phyloP scores from a whole-genome alignment of 2,113 vertebrate genomes.

The Nycticebus coucang region DNA sequence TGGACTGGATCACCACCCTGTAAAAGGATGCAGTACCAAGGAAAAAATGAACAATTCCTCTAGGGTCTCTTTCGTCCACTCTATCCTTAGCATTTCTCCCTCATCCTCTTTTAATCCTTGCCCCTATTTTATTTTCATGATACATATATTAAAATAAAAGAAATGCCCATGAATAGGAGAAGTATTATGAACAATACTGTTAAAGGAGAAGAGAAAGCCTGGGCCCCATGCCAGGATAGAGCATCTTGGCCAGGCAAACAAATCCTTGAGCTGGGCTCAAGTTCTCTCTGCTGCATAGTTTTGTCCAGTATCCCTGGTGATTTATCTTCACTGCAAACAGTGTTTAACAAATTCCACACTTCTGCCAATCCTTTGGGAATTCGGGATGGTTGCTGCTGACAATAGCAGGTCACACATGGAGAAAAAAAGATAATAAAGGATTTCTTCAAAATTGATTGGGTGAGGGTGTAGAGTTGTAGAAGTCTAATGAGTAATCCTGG shows the following conservation, averaged over 20 bases:
- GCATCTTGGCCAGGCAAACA: no score
- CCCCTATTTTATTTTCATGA: not conserved
- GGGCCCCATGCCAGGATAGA: not conserved
- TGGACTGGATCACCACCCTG: not conserved
- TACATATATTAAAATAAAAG: not conserved
- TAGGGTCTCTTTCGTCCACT: not conserved
- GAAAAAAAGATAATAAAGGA: not conserved
- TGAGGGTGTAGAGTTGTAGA: not conserved
- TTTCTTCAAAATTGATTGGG: not conserved
- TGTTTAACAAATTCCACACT: not conserved
- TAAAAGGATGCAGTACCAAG: not conserved
- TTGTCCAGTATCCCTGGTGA: not conserved
- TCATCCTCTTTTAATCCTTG: not conserved
- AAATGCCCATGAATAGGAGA: not conserved
- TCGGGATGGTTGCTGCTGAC: not conserved
- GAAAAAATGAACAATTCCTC: not conserved
- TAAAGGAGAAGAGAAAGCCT: not conserved
- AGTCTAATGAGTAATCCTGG: not conserved
- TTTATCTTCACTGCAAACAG: not conserved
- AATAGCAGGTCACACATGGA: not conserved
- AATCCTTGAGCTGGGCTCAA: not conserved
- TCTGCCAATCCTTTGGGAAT: not conserved
- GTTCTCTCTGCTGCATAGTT: not conserved
- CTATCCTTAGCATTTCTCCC: not conserved
- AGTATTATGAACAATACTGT: not conserved